These are phyloP conservation scores for Eupristina koningsbergeri DNA, from an alignment of 1,140 invertebrate species.

Conservation along the genomic window DNA sequence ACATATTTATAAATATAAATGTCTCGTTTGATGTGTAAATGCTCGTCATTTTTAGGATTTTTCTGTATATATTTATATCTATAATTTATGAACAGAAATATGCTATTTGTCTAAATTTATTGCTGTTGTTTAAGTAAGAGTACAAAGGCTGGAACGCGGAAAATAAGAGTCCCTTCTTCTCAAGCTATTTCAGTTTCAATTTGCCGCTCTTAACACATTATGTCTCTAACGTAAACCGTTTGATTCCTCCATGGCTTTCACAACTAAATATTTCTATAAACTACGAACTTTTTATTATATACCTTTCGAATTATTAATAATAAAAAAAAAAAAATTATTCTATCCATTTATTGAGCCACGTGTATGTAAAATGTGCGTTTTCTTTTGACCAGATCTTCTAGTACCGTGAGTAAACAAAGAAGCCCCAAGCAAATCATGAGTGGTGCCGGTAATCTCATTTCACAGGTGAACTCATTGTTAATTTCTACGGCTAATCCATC, in stretches of 20 bases:
- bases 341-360: too few species aligned
- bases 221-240: constrained; percentile 29
- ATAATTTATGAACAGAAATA: too few species aligned
- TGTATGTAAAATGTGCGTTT: constrained; percentile 39
- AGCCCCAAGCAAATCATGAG: constrained; percentile 59
- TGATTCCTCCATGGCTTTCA: not conserved
- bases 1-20: too few species aligned
- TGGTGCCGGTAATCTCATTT: constrained; percentile 67
- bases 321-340: too few species aligned
- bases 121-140: too few species aligned
- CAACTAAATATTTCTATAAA: not conserved
- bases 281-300: not conserved
- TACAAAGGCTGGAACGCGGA: constrained; percentile 24
- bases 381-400: constrained; percentile 55
- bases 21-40: too few species aligned
- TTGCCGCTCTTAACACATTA: constrained; percentile 61
- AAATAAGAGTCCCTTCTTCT: constrained; percentile 59
- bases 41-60: too few species aligned
- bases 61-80: too few species aligned
- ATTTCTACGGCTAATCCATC: constrained; percentile 78
- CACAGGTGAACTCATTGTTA: constrained; percentile 76
- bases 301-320: too few species aligned
- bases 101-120: too few species aligned
- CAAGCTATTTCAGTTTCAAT: constrained; percentile 70
- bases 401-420: constrained; percentile 62